A percentile compares a stretch with the other conserved stretches of the same genome.
These are phyloP conservation scores for Pantala flavescens DNA, from an alignment of 1,140 invertebrate genomes.

Conservation along the genomic window DNA sequence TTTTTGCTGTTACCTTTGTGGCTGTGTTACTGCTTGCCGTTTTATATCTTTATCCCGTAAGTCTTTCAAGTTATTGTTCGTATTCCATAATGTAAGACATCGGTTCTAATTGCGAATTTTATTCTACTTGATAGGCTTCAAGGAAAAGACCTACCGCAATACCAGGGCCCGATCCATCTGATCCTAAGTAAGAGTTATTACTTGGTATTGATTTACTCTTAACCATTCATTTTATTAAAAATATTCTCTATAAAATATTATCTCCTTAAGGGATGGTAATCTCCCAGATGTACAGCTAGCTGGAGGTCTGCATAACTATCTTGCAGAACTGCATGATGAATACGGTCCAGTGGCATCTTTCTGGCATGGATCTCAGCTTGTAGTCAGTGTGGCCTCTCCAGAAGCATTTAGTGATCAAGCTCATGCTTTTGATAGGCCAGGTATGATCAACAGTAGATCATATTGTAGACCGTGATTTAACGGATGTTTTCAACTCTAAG, in stretches of 20 bases:
- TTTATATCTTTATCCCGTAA: constrained; percentile 22
- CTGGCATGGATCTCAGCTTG: constrained; percentile 13
- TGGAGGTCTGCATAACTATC: constrained; percentile 11
- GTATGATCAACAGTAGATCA: neutral
- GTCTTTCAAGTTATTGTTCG: neutral
- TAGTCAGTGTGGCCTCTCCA: constrained; percentile 12
- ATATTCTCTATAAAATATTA: neutral
- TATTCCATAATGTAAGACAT: neutral
- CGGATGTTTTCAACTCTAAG: too few relatives aligned
- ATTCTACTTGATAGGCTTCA: neutral
- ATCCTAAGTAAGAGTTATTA: neutral
- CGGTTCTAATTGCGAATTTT: neutral
- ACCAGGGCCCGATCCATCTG: neutral
- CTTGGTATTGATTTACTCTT: neutral
- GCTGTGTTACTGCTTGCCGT: constrained; percentile 22
- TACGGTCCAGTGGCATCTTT: constrained; percentile 14
- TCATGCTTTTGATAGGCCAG: constrained; percentile 11
- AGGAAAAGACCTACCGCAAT: neutral
- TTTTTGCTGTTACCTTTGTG: constrained; percentile 20
- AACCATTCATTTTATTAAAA: neutral
- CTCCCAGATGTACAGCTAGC: constrained; percentile 15
- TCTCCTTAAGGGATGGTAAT: constrained; percentile 15
- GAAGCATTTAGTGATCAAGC: constrained; percentile 7
- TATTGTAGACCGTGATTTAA: neutral
- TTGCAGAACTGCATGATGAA: constrained; percentile 12